Conservation (phyloP, 2,113 vertebrate genomes). For the Bubo blakistoni region DNA sequence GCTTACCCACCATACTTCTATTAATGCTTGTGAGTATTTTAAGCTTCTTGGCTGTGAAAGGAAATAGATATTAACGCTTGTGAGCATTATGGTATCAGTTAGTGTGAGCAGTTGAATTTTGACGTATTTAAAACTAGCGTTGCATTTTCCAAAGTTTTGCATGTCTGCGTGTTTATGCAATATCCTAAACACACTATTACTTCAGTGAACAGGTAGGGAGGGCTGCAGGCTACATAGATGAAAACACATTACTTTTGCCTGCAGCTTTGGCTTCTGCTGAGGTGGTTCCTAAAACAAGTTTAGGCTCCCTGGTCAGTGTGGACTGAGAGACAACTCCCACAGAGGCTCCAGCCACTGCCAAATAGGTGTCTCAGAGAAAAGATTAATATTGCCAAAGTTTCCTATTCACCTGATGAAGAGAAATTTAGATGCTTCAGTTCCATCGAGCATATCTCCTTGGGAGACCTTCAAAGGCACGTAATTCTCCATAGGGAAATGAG, state of each 20-base stretch:
- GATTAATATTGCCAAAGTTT: background rate
- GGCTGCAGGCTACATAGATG: background rate
- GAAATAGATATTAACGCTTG: background rate
- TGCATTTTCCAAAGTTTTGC: conserved; percentile 3
- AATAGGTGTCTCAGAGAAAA: background rate
- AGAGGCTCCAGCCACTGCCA: background rate
- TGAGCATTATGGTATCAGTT: background rate
- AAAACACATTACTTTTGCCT: background rate
- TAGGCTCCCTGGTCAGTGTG: background rate
- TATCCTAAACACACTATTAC: background rate
- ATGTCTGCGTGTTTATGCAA: background rate
- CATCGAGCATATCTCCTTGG: accelerated
- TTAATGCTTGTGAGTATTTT: background rate
- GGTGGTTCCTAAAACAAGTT: background rate
- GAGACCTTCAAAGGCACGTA: background rate
- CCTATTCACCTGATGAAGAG: background rate
- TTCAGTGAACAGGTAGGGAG: background rate
- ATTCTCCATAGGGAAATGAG: background rate
- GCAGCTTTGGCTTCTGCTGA: background rate
- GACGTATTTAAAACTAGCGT: conserved; percentile 24
- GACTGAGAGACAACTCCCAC: background rate
- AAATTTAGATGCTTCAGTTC: background rate
- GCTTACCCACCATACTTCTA: background rate
- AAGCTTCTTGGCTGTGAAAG: background rate
- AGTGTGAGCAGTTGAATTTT: background rate